These are phyloP conservation scores for Sebastes glaucus DNA, from an alignment of 2,797 vertebrate species.

Conservation along the genomic window DNA sequence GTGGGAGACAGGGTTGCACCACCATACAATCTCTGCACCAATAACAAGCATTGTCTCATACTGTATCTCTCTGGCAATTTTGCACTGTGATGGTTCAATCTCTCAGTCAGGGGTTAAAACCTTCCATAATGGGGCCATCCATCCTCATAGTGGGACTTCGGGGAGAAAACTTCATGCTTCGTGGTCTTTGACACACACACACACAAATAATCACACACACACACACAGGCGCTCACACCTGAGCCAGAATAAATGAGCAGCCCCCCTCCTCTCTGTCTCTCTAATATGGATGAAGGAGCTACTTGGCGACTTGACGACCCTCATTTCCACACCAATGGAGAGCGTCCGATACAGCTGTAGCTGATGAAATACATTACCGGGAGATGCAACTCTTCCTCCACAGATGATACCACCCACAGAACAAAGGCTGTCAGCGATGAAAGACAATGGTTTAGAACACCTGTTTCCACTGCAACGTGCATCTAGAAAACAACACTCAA, in stretches of 20 bases:
- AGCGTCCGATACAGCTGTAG: conserved; percentile 68
- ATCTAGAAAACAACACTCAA: not conserved
- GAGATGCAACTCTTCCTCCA: conserved; percentile 55
- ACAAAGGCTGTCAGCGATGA: conserved; percentile 67
- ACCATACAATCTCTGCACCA: not conserved
- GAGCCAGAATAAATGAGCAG: conserved; percentile 49
- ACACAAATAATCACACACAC: not conserved
- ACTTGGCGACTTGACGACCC: conserved; percentile 67
- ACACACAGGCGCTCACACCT: conserved; percentile 40
- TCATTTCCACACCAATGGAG: conserved; percentile 72
- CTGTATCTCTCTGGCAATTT: conserved; percentile 11
- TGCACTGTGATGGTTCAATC: conserved; percentile 56
- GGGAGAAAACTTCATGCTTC: conserved; percentile 17
- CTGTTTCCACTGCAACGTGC: conserved; percentile 44
- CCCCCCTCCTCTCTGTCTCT: conserved; percentile 21
- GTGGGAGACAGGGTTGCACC: not conserved
- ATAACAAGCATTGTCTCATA: conserved; percentile 3
- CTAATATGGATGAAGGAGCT: conserved; percentile 71
- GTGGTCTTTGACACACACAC: not conserved
- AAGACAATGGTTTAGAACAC: conserved; percentile 48
- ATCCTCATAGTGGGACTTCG: conserved; percentile 50
- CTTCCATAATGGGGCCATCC: conserved; percentile 57
- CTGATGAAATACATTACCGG: conserved; percentile 68
- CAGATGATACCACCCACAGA: conserved; percentile 56
- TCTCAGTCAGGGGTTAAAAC: conserved; percentile 64